Evolutionary conservation across 2,113 vertebrate species (phyloP), one percentile per base, ranked within the genome.

Genomic region (Leucoraja erinaceus): DNA sequence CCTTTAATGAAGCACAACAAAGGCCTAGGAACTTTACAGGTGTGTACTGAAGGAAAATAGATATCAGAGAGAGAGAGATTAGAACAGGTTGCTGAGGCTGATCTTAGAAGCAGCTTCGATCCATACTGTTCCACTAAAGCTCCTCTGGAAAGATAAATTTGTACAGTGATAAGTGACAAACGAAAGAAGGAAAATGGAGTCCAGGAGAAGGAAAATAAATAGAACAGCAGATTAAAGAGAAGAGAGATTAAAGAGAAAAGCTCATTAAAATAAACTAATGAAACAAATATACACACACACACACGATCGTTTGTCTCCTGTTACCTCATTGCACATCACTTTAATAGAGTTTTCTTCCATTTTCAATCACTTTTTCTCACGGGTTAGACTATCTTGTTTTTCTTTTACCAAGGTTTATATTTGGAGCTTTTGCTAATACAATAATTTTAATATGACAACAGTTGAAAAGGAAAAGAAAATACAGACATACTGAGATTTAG

Each of bases 161-260:
- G 83, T 77, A 4, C 56, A 61, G 9, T 84, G 56, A 84, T 12
- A 84, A 59, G 54, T 61, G 56, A 86, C 28, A 86, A 86, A 12
- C 25, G 18, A 63, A 88, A 7, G 12, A 31, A 63, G 14, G 28
- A 66, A 88, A n/a, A 63, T 61, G 0, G 28, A n/a, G 2, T 63
- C 83, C 12, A 63, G 59, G 56, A 88, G 28, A 31, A 88, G 14
- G 79, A 56, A 86, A 63, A 84, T 84, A 84, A 88, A 88, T 31
- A 63, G 12, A 18, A 8, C 4, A 88, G 61, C 59, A 88, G 56
- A 88, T 66, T 88, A 88, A 88, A 88, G 83, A 88, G 83, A 88
- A 63, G 38, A 88, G 83, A 63, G 83, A 88, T 66, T 88, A 88
- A 88, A 63, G 83, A 31, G 12, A 63, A 63, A 88, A 88, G 11